These are phyloP conservation scores for Phenganax marumi DNA, from an alignment of 92 coral and sea anemone genomes.

Conservation along the genomic window DNA sequence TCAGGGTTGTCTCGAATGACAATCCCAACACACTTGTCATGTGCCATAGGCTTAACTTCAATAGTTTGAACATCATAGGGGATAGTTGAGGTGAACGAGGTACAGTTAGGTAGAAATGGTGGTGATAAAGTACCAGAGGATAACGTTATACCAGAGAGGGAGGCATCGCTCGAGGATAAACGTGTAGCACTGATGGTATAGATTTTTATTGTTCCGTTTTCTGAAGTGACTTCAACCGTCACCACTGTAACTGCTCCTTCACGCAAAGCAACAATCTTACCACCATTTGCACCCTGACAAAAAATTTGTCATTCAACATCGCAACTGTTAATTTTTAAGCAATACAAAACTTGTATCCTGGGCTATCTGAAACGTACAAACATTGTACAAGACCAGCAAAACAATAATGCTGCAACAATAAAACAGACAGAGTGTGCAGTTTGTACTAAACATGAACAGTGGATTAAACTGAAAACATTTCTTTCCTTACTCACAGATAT, in stretches of 20 bases:
- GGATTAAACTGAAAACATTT: background rate
- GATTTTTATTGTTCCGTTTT: constrained; percentile 91
- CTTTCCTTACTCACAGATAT: constrained; percentile 65
- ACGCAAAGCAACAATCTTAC: constrained; percentile 68
- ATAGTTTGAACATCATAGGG: constrained; percentile 60
- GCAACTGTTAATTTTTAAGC: background rate
- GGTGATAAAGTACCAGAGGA: constrained; percentile 68
- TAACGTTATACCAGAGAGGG: constrained; percentile 66
- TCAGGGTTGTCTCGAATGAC: constrained; percentile 64
- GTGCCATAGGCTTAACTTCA: constrained; percentile 65
- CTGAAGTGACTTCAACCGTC: constrained; percentile 91
- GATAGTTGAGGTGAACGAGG: constrained; percentile 59
- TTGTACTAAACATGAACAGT: background rate
- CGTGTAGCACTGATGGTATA: constrained; percentile 75
- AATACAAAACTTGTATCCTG: background rate
- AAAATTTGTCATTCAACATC: background rate
- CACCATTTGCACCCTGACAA: constrained; percentile 78
- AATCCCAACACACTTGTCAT: constrained; percentile 73
- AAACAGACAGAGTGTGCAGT: too few relatives aligned
- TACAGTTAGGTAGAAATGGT: constrained; percentile 57
- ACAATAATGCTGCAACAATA: too few relatives aligned
- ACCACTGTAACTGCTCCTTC: constrained; percentile 80
- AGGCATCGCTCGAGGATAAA: constrained; percentile 87
- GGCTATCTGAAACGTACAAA: background rate
- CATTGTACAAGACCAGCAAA: too few relatives aligned